Evolutionary conservation across 2,888 invertebrate genomes (phyloP).

Genomic region (Willowsia nigromaculata): DNA sequence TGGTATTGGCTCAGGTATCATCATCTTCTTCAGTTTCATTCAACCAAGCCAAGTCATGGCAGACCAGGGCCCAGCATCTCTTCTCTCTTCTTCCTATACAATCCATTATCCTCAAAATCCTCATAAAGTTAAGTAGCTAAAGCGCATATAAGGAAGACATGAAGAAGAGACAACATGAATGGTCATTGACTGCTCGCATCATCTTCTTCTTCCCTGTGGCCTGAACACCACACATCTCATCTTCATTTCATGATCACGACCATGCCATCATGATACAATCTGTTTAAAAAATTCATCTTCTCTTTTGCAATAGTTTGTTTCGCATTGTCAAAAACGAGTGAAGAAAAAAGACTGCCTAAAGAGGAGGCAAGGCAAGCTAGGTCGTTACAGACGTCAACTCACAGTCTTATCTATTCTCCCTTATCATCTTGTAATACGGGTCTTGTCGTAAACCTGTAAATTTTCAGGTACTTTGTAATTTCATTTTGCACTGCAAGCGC

Average conservation of each 20-base stretch:
- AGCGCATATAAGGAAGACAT: slow-evolving; percentile 18
- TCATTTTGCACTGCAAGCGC: neutral
- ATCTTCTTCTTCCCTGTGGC: slow-evolving; percentile 13
- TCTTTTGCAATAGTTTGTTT: too few relatives aligned
- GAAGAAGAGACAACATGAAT: slow-evolving; percentile 6
- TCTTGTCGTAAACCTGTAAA: slow-evolving; percentile 64
- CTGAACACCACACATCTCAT: slow-evolving; percentile 11
- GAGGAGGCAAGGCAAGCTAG: slow-evolving; percentile 45
- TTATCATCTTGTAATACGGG: slow-evolving; percentile 30
- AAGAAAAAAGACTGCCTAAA: neutral
- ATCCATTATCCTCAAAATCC: too few relatives aligned
- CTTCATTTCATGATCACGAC: neutral
- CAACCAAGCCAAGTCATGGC: too few relatives aligned
- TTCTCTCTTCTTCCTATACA: slow-evolving; percentile 21
- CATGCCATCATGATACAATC: too few relatives aligned
- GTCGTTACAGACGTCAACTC: slow-evolving; percentile 29
- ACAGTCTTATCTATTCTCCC: neutral
- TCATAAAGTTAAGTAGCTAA: too few relatives aligned
- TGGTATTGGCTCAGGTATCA: slow-evolving; percentile 9
- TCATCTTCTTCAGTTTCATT: neutral
- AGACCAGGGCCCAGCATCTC: too few relatives aligned
- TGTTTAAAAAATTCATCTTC: too few relatives aligned
- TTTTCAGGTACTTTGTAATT: too few relatives aligned
- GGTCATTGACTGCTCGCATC: slow-evolving; percentile 60
- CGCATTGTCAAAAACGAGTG: too few relatives aligned